Base-by-base conservation (phyloP, 2,888 invertebrate genomes). In the Tuta absoluta region DNA sequence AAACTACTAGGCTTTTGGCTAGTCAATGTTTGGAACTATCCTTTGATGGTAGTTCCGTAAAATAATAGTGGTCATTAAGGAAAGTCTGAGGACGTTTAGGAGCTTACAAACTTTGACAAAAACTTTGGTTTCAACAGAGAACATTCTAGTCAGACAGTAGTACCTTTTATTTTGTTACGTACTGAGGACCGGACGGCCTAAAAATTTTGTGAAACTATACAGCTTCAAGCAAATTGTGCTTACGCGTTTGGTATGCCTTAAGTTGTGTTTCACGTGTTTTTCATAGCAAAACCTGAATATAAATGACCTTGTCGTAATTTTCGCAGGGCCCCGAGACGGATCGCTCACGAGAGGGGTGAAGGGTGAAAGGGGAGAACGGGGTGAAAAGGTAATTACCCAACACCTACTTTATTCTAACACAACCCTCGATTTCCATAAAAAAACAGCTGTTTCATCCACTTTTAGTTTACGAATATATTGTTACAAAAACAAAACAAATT, bases 321-420 rank as follows among this genome's bases (percentile, higher is more conserved):
- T 78, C 74, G 65, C 82, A 91, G 91, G 85, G 67, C 74, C 82
- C 56, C 83, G 82, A 65, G 78, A 86, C 61, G 69, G 72, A 66
- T 63, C 65, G 61, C 73, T 68, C 65, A 64, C 68, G 64, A 85
- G 81, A 69, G 81, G 75, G 41, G 73, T 72, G 53, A 89, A 84
- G 74, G 87, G 86, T 49, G 88, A 88, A 17, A 71, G 65, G 14
- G 86, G 87, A 14, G 85, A 82, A 33, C 71, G 75, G 66, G 91
- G 90, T 62, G 90, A 89, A 71, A 91, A 91, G 89, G 91, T 91
- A 87, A 84, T 80, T 79, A 80, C 72, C 69, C 67, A 49, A 61
- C 45, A 23, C 41, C 45, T 48, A 17, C 24, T 21, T 24, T 24
- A 33, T 24, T 28, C n/a, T 0, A 2, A 14, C 28, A 33, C 24